Percentiles rank a stretch among this genome's conserved stretches.
phyloP scores from a whole-genome alignment of 2,888 invertebrate genomes.

The Cataglyphis albicans region DNA sequence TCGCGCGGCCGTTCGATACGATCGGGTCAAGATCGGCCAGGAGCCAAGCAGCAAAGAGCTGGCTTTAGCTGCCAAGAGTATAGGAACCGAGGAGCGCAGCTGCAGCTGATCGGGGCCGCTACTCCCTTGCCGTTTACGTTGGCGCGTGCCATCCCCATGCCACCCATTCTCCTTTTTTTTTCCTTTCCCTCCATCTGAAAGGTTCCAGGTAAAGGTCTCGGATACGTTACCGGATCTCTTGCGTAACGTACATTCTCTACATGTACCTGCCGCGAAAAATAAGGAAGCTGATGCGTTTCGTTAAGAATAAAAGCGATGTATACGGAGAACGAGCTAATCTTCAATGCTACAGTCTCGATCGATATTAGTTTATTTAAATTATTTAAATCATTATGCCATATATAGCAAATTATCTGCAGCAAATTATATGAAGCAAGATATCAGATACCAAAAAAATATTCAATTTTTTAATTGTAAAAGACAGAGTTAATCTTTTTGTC shows the following conservation, averaged over 20 bases:
- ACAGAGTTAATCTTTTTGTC: not conserved
- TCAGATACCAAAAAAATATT: not conserved
- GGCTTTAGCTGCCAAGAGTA: conserved; percentile 71
- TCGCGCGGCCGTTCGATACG: conserved; percentile 72
- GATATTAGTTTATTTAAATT: not conserved
- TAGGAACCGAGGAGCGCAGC: conserved; percentile 74
- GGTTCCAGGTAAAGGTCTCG: conserved; percentile 77
- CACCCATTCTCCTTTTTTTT: conserved; percentile 59
- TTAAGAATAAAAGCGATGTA: not conserved
- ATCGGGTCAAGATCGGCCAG: conserved; percentile 78
- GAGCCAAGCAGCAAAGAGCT: conserved; percentile 70
- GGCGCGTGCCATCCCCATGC: conserved; percentile 79
- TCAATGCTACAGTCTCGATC: not conserved
- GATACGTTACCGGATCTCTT: conserved; percentile 77
- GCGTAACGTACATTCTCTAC: conserved; percentile 76
- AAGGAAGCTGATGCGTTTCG: conserved; percentile 25
- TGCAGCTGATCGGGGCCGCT: conserved; percentile 73
- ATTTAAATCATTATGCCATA: not conserved
- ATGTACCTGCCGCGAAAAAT: conserved; percentile 70
- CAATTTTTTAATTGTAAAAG: not conserved
- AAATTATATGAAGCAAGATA: not conserved
- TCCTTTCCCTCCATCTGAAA: conserved; percentile 59
- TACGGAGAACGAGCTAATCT: not conserved
- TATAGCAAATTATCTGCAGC: not conserved
- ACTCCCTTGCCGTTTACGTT: conserved; percentile 66